Evolutionary conservation across 2,113 vertebrate species (phyloP).

Genomic region (Trematomus loennbergii): DNA sequence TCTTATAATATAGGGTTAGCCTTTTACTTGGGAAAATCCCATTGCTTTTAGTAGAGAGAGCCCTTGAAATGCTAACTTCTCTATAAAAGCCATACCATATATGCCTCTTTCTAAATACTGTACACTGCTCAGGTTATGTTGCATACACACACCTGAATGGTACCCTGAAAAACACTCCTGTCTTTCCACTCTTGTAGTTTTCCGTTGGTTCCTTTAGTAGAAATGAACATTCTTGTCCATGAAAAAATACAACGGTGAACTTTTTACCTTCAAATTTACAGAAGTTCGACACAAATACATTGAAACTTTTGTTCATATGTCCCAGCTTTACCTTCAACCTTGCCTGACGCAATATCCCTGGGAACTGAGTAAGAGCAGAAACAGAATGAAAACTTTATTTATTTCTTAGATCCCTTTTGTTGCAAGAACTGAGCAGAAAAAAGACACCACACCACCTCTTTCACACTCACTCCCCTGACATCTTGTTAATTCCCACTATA

Average conservation of each 20-base stretch:
- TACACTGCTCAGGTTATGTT: too few relatives aligned
- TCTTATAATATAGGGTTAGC: too few relatives aligned
- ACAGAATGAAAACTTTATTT: conserved; percentile 4
- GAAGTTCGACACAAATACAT: not conserved
- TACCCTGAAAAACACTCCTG: not conserved
- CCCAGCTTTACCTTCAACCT: not conserved
- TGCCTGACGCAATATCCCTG: not conserved
- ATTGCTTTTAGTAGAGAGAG: too few relatives aligned
- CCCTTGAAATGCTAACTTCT: too few relatives aligned
- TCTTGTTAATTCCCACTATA: conserved; percentile 58
- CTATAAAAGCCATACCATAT: too few relatives aligned
- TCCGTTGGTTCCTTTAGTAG: too few relatives aligned
- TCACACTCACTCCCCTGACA: conserved; percentile 24
- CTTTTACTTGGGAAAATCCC: too few relatives aligned
- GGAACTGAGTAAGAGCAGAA: conserved; percentile 10
- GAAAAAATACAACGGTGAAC: not conserved
- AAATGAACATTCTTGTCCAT: not conserved
- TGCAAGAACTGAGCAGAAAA: not conserved
- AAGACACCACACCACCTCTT: conserved; percentile 5
- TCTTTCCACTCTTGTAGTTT: not conserved
- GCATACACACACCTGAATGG: not conserved
- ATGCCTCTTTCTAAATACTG: not conserved
- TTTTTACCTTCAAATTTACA: not conserved
- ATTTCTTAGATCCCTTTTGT: not conserved
- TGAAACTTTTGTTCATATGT: not conserved